Evolutionary conservation across 2,888 invertebrate genomes (phyloP), one percentile per base, ranked within the genome.

Genomic region (Trisateles emortualis): DNA sequence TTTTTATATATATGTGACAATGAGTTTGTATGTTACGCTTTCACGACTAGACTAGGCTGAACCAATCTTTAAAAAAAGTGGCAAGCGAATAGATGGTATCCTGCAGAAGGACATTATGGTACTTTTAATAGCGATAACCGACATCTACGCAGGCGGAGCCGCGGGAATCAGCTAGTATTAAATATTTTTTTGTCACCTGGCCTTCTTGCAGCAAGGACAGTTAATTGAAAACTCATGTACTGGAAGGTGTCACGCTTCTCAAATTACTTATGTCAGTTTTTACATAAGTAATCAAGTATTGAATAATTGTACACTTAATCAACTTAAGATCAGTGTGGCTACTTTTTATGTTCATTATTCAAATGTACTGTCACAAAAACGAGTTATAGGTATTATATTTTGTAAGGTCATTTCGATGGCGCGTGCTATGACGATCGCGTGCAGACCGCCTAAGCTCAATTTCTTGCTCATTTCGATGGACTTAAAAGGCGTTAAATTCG

Each of bases 401-500:
- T 13, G 24, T 59, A 48, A 30, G 26, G n/a, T 29, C 9, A 44
- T 46, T 48, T 48, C n/a, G 4, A 6, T 6, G 36, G 39, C 50
- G 35, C 33, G 50, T 53, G 48, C 43, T n/a, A n/a, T n/a, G 22
- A 6, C 0, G 19, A 22, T 58, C 44, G 44, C 54, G 52, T 67
- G 46, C 26, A 4, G 13, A 17, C 16, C 40, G 16, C 24, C 11
- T 41, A 13, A 16, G 22, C 4, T 49, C 32, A 47, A 44, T 58
- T 41, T 47, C 39, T 44, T 50, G 47, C 19, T 13, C 32, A 48
- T 48, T 30, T 32, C 8, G 10, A 22, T 46, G 38, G 36, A 13
- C 8, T 22, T 64, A 10, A 54, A 41, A 11, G 16, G 46, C 42
- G 33, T 32, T 32, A 51, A 46, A 64, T 43, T 17, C 0, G 33